phyloP scores from a whole-genome alignment of 2,797 vertebrate species.

The Sorex maritimensis region DNA sequence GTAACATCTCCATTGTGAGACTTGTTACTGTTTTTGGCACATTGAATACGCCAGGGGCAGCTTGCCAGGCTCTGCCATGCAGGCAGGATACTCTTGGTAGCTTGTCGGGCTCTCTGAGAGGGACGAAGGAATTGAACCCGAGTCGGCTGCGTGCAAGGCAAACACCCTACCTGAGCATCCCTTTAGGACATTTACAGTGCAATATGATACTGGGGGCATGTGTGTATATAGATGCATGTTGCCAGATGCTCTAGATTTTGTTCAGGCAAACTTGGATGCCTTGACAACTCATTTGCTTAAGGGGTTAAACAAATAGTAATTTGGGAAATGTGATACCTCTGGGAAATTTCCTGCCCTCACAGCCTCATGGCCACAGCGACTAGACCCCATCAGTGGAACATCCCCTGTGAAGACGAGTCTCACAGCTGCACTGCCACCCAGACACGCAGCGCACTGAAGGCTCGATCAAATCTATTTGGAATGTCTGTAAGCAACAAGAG shows the following conservation, averaged over 20 bases:
- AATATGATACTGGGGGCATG: not conserved
- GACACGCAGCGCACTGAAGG: not conserved
- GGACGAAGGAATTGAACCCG: no score
- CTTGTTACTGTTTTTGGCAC: no score
- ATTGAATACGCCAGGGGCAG: no score
- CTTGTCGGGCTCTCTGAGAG: no score
- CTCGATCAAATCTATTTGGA: conserved; percentile 20
- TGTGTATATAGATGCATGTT: conserved; percentile 2
- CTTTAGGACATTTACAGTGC: conserved; percentile 1
- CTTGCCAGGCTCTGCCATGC: no score
- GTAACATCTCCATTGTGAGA: no score
- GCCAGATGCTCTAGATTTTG: conserved; percentile 57
- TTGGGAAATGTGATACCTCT: not conserved
- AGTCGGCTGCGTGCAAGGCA: no score
- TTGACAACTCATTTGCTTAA: conserved; percentile 2
- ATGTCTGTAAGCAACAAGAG: not conserved
- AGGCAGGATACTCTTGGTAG: no score
- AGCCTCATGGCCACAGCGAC: not conserved
- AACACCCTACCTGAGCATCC: not conserved
- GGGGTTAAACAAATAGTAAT: conserved; percentile 1
- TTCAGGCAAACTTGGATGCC: conserved; percentile 35
- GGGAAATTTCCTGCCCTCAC: not conserved
- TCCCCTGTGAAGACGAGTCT: no score
- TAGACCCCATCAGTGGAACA: no score
- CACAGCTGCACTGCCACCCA: not conserved